Conservation (phyloP, 2,797 vertebrate genomes). For the Labeo calbasu region DNA sequence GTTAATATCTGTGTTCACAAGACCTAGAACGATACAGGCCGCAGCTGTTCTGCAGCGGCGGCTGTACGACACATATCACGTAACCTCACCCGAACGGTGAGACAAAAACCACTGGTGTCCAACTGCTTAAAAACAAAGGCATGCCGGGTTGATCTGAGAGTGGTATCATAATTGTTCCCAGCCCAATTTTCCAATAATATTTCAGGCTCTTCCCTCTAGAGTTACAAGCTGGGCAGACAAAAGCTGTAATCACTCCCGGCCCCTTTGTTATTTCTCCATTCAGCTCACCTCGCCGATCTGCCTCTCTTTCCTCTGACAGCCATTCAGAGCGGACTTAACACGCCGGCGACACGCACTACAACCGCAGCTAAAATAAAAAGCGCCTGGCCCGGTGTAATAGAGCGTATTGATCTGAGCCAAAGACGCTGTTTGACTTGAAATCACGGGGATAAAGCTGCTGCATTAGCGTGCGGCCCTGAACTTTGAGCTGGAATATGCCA, state of each 20-base stretch:
- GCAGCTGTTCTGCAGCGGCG: slow-evolving; percentile 49
- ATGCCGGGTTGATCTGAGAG: background rate
- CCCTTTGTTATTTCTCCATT: slow-evolving; percentile 59
- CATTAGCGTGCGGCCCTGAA: slow-evolving; percentile 73
- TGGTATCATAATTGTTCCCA: background rate
- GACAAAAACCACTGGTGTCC: slow-evolving; percentile 1
- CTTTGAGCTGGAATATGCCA: slow-evolving; percentile 73
- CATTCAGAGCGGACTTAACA: slow-evolving; percentile 53
- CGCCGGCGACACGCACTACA: slow-evolving; percentile 51
- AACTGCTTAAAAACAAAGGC: too few species aligned
- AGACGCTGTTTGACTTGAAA: slow-evolving; percentile 66
- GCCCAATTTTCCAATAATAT: slow-evolving; percentile 12
- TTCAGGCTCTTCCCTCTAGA: slow-evolving; percentile 13
- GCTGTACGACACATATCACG: slow-evolving; percentile 40
- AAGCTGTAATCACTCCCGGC: slow-evolving; percentile 51
- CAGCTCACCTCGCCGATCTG: slow-evolving; percentile 33
- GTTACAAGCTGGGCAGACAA: slow-evolving; percentile 53
- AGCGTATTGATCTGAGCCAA: slow-evolving; percentile 61
- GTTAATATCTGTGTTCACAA: slow-evolving; percentile 60
- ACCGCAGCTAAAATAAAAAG: slow-evolving; percentile 40
- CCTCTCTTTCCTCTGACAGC: slow-evolving; percentile 44
- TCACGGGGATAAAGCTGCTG: slow-evolving; percentile 71
- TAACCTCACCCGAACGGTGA: slow-evolving; percentile 51
- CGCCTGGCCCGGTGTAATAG: slow-evolving; percentile 30
- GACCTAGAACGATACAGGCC: slow-evolving; percentile 17